phyloP scores from a whole-genome alignment of 2,113 vertebrate genomes.

The Zosterops pallidus region DNA sequence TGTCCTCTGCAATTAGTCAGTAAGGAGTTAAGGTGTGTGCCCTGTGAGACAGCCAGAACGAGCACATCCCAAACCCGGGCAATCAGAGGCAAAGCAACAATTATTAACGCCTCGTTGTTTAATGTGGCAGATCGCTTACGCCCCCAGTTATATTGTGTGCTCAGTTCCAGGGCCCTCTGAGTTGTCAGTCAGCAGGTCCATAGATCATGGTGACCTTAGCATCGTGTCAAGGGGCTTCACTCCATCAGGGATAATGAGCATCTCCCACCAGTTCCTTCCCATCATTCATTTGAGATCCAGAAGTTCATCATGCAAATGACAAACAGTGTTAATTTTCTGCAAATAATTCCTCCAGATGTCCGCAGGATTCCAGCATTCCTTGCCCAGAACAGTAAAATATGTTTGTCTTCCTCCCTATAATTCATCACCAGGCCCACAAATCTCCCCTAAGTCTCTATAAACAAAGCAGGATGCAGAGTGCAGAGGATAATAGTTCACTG shows the following conservation, averaged over 20 bases:
- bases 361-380: constrained; percentile 53
- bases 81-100: constrained; percentile 30
- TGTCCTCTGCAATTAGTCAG: neutral
- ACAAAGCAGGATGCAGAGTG: constrained; percentile 66
- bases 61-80: neutral
- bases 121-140: constrained; percentile 11
- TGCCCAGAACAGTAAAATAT: constrained; percentile 71
- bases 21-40: constrained; percentile 3
- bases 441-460: constrained; percentile 65
- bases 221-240: constrained; percentile 47
- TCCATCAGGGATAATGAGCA: constrained; percentile 69
- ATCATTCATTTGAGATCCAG: constrained; percentile 63
- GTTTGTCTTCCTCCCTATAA: constrained; percentile 64
- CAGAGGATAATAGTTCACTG: constrained; percentile 47
- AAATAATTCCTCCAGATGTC: constrained; percentile 78
- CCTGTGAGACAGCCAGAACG: neutral
- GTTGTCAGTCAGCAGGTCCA: constrained; percentile 48
- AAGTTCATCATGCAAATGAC: constrained; percentile 70
- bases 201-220: constrained; percentile 63
- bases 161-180: constrained; percentile 38
- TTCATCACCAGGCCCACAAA: constrained; percentile 68
- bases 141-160: constrained; percentile 18
- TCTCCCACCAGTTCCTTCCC: constrained; percentile 53
- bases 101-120: constrained; percentile 46
- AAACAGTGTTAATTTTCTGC: constrained; percentile 73